A percentile compares a stretch with the other conserved stretches of the same genome.
Conservation (phyloP, 2,888 invertebrate species). For the Aphidoletes aphidimyza region DNA sequence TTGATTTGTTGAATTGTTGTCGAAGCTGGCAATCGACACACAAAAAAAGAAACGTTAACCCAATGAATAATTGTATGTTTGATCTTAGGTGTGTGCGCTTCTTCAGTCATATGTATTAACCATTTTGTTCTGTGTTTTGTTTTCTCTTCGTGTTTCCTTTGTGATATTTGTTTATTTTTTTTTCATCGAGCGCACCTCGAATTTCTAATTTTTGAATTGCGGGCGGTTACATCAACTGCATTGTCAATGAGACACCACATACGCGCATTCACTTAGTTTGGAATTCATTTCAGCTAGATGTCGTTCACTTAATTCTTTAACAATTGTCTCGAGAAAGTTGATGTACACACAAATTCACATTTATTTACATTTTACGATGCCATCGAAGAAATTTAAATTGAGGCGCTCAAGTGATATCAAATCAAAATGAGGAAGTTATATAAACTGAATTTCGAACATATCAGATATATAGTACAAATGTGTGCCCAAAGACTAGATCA, state of each 20-base stretch:
- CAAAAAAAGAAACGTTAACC: neutral
- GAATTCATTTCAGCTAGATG: neutral
- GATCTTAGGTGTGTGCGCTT: too few species aligned
- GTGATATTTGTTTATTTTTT: too few species aligned
- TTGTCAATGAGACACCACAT: neutral
- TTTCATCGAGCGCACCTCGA: neutral
- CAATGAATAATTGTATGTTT: neutral
- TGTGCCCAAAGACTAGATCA: too few species aligned
- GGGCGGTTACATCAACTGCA: constrained; percentile 23
- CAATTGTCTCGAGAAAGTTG: neutral
- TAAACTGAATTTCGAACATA: neutral
- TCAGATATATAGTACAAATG: neutral
- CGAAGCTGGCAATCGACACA: too few species aligned
- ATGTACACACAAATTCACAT: neutral
- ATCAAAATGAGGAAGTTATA: too few species aligned
- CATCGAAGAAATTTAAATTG: neutral
- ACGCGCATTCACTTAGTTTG: neutral
- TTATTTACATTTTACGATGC: neutral
- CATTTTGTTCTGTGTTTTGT: neutral
- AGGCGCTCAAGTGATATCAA: neutral
- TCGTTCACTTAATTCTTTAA: neutral
- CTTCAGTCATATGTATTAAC: neutral
- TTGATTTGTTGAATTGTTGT: neutral
- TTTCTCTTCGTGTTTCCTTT: neutral
- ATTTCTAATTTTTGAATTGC: constrained; percentile 4